Evolutionary conservation across 2,797 vertebrate species (phyloP), one percentile per base, ranked within the genome.

Genomic region (Sebastes iracundus): DNA sequence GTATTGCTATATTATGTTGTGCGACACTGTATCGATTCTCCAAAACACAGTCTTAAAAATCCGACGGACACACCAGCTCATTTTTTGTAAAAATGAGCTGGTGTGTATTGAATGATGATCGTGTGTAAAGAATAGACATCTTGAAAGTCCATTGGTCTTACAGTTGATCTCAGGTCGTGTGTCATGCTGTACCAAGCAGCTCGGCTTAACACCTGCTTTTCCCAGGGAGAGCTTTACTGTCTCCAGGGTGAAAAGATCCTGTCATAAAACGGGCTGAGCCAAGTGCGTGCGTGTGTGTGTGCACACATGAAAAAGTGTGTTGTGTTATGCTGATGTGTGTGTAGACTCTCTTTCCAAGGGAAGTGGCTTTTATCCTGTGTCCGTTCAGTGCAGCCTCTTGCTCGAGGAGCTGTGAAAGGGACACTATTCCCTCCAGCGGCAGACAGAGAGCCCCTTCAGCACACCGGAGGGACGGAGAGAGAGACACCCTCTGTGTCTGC

Each of bases 321-420:
- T 81, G 68, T 83, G 73, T 82, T 76, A n/a, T 80, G 78, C 79
- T 42, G 32, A 61, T 82, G 72, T 83, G 78, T 91, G 90, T 84
- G 86, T 55, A 2, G 73, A 65, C 76, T 84, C 79, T 86, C 80
- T 86, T 85, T 91, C 73, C 82, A 87, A 92, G 92, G 94, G 94
- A 95, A 94, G 93, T 93, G 79, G 78, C 91, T 93, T 94, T 94
- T 91, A 95, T 94, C 90, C 92, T 85, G 90, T 88, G 91, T 94
- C 93, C 90, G 89, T 90, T 94, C 80, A 66, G 49, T n/a, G 82
- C 79, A 77, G 90, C 86, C 90, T 84, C 91, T 92, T 53, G 88
- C 89, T 85, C 72, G 20, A 72, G 74, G 85, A 88, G 87, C 78
- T 53, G 86, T 95, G 93, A 95, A 95, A 94, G 93, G 74, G 93